Conservation (phyloP, 2,797 vertebrate species). For the Chelmon rostratus region DNA sequence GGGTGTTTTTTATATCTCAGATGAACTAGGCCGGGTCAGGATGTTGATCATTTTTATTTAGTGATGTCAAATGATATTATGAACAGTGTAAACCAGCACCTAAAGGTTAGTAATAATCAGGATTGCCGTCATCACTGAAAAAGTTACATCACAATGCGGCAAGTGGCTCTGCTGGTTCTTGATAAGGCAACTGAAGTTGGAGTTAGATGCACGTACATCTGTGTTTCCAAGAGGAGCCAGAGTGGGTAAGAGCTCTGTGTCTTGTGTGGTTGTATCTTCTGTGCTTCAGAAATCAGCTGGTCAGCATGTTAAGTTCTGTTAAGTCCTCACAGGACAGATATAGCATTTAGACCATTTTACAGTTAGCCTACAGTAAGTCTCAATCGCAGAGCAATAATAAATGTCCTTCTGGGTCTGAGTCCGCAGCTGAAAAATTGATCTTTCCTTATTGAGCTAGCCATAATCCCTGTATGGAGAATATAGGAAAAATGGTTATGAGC, state of each 20-base stretch:
- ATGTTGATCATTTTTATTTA: neutral
- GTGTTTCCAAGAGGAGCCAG: neutral
- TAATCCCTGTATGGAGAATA: slow-evolving; percentile 10
- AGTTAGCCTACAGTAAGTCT: neutral
- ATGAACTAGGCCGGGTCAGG: neutral
- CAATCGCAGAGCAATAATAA: neutral
- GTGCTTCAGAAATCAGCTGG: neutral
- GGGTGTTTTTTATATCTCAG: neutral
- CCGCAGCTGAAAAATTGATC: neutral
- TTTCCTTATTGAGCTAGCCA: neutral
- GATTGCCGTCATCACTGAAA: neutral
- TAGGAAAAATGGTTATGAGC: neutral
- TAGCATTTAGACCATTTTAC: neutral
- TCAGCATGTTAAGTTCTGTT: neutral
- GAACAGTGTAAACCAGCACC: neutral
- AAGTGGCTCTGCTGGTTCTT: neutral
- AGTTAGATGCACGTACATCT: neutral
- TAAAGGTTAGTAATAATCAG: neutral
- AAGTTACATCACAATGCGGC: neutral
- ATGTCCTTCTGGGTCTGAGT: neutral
- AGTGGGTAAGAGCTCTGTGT: neutral
- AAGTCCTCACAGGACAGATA: neutral
- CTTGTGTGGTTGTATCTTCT: neutral
- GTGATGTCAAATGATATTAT: neutral
- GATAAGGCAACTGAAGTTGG: neutral